Conservation (phyloP, 2,113 vertebrate genomes). For the Rhabdomys dilectus region DNA sequence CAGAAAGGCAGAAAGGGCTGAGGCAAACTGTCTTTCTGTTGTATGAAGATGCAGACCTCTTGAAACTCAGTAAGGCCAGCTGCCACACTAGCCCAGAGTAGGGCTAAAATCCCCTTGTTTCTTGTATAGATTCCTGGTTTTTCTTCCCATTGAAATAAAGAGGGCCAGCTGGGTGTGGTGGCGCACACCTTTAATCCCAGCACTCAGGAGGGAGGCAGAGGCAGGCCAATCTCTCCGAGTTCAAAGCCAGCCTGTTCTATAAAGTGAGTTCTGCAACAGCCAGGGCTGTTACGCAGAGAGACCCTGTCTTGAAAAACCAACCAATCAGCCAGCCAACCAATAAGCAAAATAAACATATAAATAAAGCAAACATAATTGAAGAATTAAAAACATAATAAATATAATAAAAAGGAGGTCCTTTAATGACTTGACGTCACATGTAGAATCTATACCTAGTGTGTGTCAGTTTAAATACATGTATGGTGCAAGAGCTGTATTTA, state of each 20-base stretch:
- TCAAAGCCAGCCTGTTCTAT: neutral
- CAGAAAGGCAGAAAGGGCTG: neutral
- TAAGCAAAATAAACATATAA: too few relatives aligned
- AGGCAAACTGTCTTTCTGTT: neutral
- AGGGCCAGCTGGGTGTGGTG: too few relatives aligned
- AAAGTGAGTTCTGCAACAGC: neutral
- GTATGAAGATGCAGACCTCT: neutral
- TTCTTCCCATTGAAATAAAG: neutral
- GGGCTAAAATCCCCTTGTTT: neutral
- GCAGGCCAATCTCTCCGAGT: neutral
- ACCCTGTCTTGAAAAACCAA: neutral
- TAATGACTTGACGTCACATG: neutral
- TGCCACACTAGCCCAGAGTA: neutral
- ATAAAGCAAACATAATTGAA: too few relatives aligned
- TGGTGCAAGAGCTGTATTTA: neutral
- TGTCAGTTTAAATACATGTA: neutral
- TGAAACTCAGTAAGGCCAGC: neutral
- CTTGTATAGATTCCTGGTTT: neutral
- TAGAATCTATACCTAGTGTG: neutral
- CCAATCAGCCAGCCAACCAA: too few relatives aligned
- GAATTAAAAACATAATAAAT: neutral
- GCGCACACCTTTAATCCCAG: neutral
- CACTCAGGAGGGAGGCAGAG: neutral
- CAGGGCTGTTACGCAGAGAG: neutral
- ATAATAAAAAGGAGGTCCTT: too few relatives aligned